Percentiles rank a stretch among this genome's conserved stretches.
These are phyloP conservation scores for Saturnia pavonia DNA, from an alignment of 2,888 invertebrate genomes.

Conservation along the genomic window DNA sequence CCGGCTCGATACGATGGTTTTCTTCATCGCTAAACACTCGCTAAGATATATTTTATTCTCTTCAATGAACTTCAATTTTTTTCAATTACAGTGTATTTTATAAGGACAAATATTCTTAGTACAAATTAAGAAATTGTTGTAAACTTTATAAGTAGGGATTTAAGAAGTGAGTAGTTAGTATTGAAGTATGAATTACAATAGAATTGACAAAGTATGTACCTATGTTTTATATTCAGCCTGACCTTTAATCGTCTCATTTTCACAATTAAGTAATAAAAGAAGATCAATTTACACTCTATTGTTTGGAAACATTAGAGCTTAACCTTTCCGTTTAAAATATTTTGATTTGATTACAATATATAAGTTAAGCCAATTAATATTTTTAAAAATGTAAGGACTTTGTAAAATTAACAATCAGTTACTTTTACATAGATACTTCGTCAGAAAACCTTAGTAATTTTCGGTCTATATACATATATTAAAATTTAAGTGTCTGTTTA, in stretches of 20 bases:
- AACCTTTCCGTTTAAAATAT: background rate
- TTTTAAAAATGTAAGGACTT: background rate
- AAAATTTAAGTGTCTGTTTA: too few species aligned
- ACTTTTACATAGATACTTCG: too few species aligned
- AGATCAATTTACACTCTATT: background rate
- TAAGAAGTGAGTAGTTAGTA: background rate
- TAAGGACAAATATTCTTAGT: background rate
- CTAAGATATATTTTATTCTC: background rate
- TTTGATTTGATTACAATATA: background rate
- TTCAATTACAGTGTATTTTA: background rate
- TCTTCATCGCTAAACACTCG: background rate
- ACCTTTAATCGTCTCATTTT: background rate
- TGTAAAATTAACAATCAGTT: background rate
- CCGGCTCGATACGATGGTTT: background rate
- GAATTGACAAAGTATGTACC: background rate
- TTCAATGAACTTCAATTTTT: background rate
- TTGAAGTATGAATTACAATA: background rate
- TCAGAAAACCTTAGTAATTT: too few species aligned
- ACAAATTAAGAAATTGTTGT: background rate
- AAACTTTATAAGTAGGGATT: too few species aligned
- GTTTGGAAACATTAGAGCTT: background rate
- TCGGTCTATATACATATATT: too few species aligned
- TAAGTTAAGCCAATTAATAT: background rate
- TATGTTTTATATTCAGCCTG: background rate
- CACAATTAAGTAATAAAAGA: background rate